These are phyloP conservation scores for Asarcornis scutulata DNA, from an alignment of 2,113 vertebrate species.

Conservation along the genomic window DNA sequence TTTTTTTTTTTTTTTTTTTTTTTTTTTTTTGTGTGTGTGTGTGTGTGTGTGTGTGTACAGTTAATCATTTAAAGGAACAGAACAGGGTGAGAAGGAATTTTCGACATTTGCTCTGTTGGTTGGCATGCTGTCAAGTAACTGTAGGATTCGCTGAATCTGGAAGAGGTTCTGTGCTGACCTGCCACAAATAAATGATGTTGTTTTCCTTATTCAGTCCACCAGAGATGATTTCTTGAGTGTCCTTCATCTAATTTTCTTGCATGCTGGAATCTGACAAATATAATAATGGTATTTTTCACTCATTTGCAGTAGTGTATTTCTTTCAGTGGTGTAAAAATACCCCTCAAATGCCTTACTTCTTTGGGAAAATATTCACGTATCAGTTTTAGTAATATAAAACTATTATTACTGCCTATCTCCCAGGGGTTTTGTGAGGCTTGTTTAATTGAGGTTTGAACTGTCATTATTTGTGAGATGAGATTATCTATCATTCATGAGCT, in stretches of 20 bases:
- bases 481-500: conserved; percentile 66
- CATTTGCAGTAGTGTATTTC: not conserved
- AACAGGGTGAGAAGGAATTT: not conserved
- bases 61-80: not conserved
- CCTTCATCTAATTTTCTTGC: conserved; percentile 32
- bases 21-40: not conserved
- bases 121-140: conserved; percentile 29
- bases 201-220: conserved; percentile 18
- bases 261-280: not conserved
- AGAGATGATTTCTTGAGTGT: not conserved
- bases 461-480: conserved; percentile 54
- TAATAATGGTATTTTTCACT: not conserved
- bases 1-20: conserved; percentile 1
- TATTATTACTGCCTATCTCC: conserved; percentile 34
- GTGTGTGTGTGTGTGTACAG: not conserved
- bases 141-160: not conserved
- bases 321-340: not conserved
- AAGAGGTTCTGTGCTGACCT: not conserved
- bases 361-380: conserved; percentile 5
- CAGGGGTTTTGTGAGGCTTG: conserved; percentile 30
- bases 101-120: not conserved
- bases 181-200: not conserved
- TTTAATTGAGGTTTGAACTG: conserved; percentile 62
- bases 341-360: not conserved
- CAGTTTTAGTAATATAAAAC: conserved; percentile 27